Evolutionary conservation across 2,113 vertebrate species (phyloP).

Genomic region (Rhabdornis inornatus): DNA sequence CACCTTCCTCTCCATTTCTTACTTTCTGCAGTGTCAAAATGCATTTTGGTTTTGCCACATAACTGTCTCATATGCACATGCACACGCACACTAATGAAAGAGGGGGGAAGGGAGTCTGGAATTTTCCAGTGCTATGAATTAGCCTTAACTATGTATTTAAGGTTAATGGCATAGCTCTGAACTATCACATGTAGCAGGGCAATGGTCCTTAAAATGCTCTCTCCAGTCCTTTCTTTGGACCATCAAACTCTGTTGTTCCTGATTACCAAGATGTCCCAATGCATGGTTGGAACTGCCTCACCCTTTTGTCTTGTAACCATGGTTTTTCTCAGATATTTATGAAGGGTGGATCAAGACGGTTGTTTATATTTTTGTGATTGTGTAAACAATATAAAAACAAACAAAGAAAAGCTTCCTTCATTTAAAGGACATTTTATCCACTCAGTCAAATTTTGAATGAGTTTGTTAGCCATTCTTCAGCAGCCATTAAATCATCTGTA

Average conservation of each 20-base stretch:
- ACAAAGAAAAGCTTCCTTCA: not conserved
- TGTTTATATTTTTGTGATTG: not conserved
- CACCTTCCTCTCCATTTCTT: constrained; percentile 15
- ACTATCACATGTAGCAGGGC: not conserved
- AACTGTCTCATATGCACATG: not conserved
- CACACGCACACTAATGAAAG: accelerated
- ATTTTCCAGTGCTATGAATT: not conserved
- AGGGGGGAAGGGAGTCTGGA: accelerated
- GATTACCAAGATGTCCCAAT: not conserved
- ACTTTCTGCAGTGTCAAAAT: not conserved
- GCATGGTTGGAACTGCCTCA: not conserved
- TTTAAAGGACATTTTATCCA: not conserved
- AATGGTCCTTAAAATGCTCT: not conserved
- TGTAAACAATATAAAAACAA: not conserved
- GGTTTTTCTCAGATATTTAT: not conserved
- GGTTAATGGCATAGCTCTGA: not conserved
- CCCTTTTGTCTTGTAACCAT: not conserved
- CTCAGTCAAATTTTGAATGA: not conserved
- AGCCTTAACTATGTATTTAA: not conserved
- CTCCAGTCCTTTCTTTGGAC: not conserved
- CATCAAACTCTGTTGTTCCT: not conserved
- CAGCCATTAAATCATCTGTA: not conserved
- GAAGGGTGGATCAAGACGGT: accelerated
- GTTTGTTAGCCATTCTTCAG: not conserved
- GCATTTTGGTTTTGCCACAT: not conserved